Conservation (phyloP, 2,113 vertebrate species). For the Brienomyrus brachyistius region DNA sequence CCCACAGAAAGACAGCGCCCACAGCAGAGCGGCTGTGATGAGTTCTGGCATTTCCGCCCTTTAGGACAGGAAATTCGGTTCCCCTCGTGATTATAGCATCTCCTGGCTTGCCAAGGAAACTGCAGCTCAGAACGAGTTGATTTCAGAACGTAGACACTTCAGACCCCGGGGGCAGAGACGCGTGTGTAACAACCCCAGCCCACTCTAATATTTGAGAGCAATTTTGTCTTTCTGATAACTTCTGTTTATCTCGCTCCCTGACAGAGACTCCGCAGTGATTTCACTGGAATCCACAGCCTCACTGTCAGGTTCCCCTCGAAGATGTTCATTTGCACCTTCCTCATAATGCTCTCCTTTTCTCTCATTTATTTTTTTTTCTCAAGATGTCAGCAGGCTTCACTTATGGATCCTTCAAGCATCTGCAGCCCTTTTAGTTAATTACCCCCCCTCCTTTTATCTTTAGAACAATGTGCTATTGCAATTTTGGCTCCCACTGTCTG, state of each 20-base stretch:
- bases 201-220: constrained; percentile 14
- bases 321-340: background rate
- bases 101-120: background rate
- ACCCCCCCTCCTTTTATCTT: background rate
- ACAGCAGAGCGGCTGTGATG: background rate
- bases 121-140: background rate
- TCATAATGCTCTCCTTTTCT: background rate
- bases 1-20: background rate
- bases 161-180: background rate
- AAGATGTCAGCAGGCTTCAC: background rate
- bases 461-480: background rate
- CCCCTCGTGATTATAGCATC: background rate
- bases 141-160: background rate
- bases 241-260: constrained; percentile 7
- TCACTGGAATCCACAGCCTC: background rate
- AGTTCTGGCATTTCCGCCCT: background rate
- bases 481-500: background rate
- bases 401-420: background rate
- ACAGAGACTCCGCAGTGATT: background rate
- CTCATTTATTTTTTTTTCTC: background rate
- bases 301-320: background rate
- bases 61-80: background rate
- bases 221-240: constrained; percentile 10
- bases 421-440: background rate
- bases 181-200: background rate